Evolutionary conservation across 2,888 invertebrate species (phyloP), one percentile per base, ranked within the genome.

Genomic region (Drosophila demipolita): DNA sequence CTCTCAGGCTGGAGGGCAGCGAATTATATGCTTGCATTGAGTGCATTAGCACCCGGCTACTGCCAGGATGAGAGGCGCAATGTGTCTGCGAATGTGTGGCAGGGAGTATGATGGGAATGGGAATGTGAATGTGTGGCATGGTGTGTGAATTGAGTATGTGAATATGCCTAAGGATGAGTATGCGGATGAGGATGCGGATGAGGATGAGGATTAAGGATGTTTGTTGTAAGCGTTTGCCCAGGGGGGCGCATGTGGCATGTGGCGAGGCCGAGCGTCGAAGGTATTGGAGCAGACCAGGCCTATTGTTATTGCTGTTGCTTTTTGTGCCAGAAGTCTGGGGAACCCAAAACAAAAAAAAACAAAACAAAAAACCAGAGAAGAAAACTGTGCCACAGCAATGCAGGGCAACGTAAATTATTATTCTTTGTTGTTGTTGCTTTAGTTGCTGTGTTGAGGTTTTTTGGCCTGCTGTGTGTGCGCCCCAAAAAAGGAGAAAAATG

Each of bases 21-120:
- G 80, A 86, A 86, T 86, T 86, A 86, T 88, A 90, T 86, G 85
- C 85, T 86, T 90, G 86, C 80, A 75, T 69, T 80, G 85, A 85
- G 85, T 90, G 90, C 85, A 86, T 86, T 86, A 86, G 90, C 89
- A 90, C 85, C 90, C 82, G 73, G 67, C 59, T 49, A 62, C 68
- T 69, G 54, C 63, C 35, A 57, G 73, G 69, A 70, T 74, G 69
- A 64, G 66, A 59, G 60, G 62, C 61, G 53, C 57, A 78, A 64
- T 67, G 75, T 73, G 78, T 53, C 57, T 57, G 57, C 29, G 65
- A 26, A 48, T 40, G 50, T 20, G 49, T 26, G 49, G 26, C 49
- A 17, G 33, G 40, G 17, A n/a, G 49, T 8, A 20, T 53, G 32
- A 55, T 57, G 45, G 33, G 57, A 26, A 55, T 57, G 45, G 29